Evolutionary conservation across 1,140 invertebrate species (phyloP).

Genomic region (Megalonaias nervosa): DNA sequence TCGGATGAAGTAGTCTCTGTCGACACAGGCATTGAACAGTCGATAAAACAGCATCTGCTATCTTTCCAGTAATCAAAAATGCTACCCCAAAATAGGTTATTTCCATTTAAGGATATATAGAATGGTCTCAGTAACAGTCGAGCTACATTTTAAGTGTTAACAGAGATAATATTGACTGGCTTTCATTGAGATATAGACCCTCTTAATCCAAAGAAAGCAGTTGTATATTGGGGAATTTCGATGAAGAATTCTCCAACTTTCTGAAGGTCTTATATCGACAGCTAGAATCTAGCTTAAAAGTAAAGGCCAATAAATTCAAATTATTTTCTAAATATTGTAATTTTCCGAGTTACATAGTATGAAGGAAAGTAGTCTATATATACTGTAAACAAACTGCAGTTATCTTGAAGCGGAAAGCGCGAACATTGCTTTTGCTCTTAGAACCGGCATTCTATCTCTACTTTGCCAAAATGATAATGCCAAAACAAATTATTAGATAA

Average conservation of each 20-base stretch:
- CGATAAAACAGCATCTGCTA: too few relatives aligned
- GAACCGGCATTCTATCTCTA: too few relatives aligned
- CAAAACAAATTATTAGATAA: background rate
- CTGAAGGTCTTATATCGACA: background rate
- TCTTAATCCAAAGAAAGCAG: conserved; percentile 1
- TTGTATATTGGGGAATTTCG: conserved; percentile 2
- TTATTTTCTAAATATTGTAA: conserved; percentile 13
- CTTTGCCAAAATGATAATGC: too few relatives aligned
- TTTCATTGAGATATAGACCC: conserved; percentile 12
- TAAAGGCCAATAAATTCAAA: conserved; percentile 15
- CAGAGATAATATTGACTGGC: conserved; percentile 7
- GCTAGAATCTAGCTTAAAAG: conserved; percentile 5
- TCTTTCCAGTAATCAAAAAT: too few relatives aligned
- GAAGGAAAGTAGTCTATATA: background rate
- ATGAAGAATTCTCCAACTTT: background rate
- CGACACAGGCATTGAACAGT: too few relatives aligned
- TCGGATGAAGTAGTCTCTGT: too few relatives aligned
- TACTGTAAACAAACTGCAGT: conserved; percentile 12
- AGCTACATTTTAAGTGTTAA: conserved; percentile 16
- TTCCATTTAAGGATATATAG: conserved; percentile 12
- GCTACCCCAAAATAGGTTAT: background rate
- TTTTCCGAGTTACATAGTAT: conserved; percentile 14
- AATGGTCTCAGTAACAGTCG: conserved; percentile 18
- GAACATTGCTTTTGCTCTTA: background rate
- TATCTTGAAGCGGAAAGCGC: conserved; percentile 2